Base-by-base conservation (phyloP, 2,797 vertebrate species). In the Ataeniobius toweri region DNA sequence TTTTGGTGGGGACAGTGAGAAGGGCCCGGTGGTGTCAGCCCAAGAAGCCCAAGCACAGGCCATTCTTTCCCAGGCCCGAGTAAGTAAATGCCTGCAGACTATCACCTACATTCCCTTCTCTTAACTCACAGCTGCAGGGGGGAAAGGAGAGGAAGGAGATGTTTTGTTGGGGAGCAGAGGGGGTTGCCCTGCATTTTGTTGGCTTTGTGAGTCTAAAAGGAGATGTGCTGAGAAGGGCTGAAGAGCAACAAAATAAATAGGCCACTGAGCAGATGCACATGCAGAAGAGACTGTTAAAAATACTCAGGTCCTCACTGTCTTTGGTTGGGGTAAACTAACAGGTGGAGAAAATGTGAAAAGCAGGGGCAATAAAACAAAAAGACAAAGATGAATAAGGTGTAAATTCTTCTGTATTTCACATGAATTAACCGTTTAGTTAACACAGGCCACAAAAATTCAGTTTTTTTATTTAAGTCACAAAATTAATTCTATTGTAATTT, bases 41-140 rank as follows among this genome's bases (percentile, higher is more conserved):
- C 98, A 99, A 85, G 98, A 99, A 90, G 98, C 98, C 59, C 98
- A 99, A 88, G 98, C 98, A n/a, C 98, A 99, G 92, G 98, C 98
- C 7, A 99, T 99, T 87, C 97, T 99, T 63, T 98, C 98, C 84
- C 98, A 99, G 91, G 98, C 98, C 83, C 96, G 98, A 94, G 98
- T 99, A 86, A 97, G 98, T 94, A 70, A 18, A 76, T 22, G 39
- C 20, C 36, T 67, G 9, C 63, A 41, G 36, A 12, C 36, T 41
- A 39, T 67, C 36, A 2, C 20, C 36, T 67, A 39, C 36, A 41
- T 24, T 20, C 18, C 10, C 36, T 41, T 67, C 36, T 67, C 18
- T 67, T 41, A 41, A 67, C 78, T 78, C 82, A 85, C 84, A 84
- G 89, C 82, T 85, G 81, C 65, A 76, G 65, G 28, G 75, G 59